phyloP scores from a whole-genome alignment of 2,113 vertebrate genomes.

The Hystrix cristata region DNA sequence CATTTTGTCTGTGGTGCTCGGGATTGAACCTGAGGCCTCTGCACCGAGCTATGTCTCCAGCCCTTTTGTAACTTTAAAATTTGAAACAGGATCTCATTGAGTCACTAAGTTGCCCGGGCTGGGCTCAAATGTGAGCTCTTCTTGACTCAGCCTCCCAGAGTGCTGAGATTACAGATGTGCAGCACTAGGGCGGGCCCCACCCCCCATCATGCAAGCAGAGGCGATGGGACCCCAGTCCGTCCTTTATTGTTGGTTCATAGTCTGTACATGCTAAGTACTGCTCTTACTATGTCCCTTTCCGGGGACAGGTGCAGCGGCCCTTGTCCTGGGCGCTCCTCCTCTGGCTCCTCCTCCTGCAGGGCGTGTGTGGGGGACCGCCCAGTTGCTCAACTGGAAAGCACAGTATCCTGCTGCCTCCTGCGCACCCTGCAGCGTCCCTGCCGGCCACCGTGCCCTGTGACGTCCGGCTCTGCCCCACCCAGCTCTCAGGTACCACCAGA shows the following conservation, averaged over 20 bases:
- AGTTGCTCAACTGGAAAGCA: not conserved
- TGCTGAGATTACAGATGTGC: not conserved
- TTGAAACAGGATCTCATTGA: not conserved
- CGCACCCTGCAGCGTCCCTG: fast-evolving
- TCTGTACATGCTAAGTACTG: not conserved
- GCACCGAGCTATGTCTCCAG: not conserved
- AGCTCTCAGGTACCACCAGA: not conserved
- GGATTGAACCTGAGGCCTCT: not conserved
- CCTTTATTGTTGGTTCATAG: not conserved
- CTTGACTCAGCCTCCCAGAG: not conserved
- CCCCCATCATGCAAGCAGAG: not conserved
- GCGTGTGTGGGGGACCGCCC: not conserved
- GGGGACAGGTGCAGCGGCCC: not conserved
- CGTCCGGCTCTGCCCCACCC: fast-evolving
- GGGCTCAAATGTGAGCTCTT: not conserved
- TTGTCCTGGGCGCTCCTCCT: not conserved
- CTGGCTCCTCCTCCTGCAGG: not conserved
- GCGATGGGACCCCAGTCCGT: not conserved
- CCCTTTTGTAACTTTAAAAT: not conserved
- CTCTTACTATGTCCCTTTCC: not conserved
- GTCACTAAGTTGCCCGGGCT: not conserved
- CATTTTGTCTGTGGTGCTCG: not conserved
- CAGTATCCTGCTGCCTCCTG: too few relatives aligned
- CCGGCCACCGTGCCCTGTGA: fast-evolving
- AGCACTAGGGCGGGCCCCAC: not conserved